A percentile compares a stretch with the other conserved stretches of the same genome.
These are phyloP conservation scores for Mycogona germanica DNA, from an alignment of 2,888 invertebrate genomes.

Conservation along the genomic window DNA sequence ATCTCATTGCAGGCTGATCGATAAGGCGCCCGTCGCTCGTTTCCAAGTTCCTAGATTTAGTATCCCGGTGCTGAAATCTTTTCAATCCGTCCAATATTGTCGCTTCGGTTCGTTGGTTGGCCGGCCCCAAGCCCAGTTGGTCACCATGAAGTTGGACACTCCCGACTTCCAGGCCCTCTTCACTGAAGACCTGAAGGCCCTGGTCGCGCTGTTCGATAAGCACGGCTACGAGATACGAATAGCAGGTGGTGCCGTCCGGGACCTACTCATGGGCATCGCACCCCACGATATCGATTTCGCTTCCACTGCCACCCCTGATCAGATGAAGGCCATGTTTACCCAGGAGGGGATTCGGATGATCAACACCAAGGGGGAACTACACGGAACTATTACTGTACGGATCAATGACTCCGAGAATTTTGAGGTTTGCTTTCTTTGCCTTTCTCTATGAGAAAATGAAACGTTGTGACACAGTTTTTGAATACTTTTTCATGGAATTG, in stretches of 20 bases:
- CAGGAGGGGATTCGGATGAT: constrained; percentile 77
- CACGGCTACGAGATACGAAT: constrained; percentile 76
- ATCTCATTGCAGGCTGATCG: no score
- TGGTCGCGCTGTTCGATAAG: constrained; percentile 63
- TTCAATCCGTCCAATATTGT: not conserved
- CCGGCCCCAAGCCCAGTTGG: not conserved
- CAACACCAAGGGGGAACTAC: constrained; percentile 75
- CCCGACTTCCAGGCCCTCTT: constrained; percentile 66
- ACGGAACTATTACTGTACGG: constrained; percentile 90
- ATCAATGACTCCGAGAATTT: constrained; percentile 90
- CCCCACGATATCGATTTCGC: constrained; percentile 97
- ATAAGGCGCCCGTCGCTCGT: no score
- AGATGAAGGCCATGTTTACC: constrained; percentile 91
- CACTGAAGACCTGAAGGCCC: constrained; percentile 58
- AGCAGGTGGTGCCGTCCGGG: constrained; percentile 94
- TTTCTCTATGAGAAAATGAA: no score
- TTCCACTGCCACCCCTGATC: constrained; percentile 84
- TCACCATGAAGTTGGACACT: constrained; percentile 28
- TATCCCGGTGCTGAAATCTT: no score
- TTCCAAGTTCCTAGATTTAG: no score
- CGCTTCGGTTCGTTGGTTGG: not conserved
- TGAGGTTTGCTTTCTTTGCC: constrained; percentile 45
- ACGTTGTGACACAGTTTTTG: no score
- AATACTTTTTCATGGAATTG: no score
- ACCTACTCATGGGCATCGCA: constrained; percentile 58